These are phyloP conservation scores for Psittacula cyanocephala DNA, from an alignment of 2,113 vertebrate species.

Conservation along the genomic window DNA sequence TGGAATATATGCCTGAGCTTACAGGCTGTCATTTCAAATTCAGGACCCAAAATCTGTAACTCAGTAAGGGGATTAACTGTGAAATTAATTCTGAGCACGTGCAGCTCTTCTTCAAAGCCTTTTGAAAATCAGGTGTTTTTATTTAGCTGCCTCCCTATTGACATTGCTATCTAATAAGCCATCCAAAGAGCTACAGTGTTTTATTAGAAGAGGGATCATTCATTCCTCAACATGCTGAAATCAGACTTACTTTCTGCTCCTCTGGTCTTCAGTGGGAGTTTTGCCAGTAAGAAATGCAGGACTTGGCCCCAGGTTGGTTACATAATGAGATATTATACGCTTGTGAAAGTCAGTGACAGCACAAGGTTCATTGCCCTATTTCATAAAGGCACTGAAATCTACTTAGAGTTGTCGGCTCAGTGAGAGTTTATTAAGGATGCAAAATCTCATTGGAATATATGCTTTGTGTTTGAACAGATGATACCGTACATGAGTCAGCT, in stretches of 20 bases:
- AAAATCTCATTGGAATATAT: conserved; percentile 77
- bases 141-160: conserved; percentile 12
- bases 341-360: conserved; percentile 74
- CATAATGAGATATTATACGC: conserved; percentile 72
- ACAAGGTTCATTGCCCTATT: conserved; percentile 72
- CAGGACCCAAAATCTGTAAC: not conserved
- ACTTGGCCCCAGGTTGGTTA: conserved; percentile 59
- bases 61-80: not conserved
- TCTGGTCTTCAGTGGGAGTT: conserved; percentile 15
- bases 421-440: conserved; percentile 73
- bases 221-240: not conserved
- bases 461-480: conserved; percentile 88
- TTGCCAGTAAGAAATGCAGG: conserved; percentile 41
- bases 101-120: not conserved
- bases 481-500: conserved; percentile 94
- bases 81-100: not conserved
- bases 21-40: not conserved
- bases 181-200: not conserved
- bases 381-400: conserved; percentile 72
- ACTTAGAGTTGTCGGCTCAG: conserved; percentile 64
- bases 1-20: not conserved
- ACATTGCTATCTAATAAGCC: not conserved
- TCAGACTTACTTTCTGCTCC: not conserved
- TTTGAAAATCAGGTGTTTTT: conserved; percentile 8
- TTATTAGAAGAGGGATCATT: not conserved